Base-by-base conservation (phyloP, 2,888 invertebrate genomes). In the Chrysina gloriosa region DNA sequence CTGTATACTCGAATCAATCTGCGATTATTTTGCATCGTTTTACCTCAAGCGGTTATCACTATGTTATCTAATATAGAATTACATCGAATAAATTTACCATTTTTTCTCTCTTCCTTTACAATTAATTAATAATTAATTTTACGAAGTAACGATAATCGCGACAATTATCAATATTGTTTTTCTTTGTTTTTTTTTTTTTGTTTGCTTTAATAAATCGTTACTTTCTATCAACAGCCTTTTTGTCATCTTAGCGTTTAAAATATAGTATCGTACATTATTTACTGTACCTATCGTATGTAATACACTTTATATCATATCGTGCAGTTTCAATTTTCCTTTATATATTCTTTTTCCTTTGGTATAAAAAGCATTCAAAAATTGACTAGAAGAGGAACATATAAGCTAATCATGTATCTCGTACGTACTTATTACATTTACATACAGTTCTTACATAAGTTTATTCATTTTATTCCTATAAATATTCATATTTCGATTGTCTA, bases 361-460 rank as follows among this genome's bases (percentile, higher is more conserved):
- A 73, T 75, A 75, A 75, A 74, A 76, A 74, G 75, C 75, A 74
- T 74, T 27, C 21, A 77, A 75, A 77, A 77, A 79, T 79, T 79
- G 79, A 80, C 79, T 80, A 79, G 78, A 79, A 77, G 76, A 79
- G 78, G 78, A 80, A 80, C 77, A 75, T 74, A 79, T 74, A 77
- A n/a, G 4, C 31, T 45, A 45, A 19, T 47, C 19, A 14, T 31
- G 4, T 61, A 23, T 21, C 23, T 42, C 25, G 2, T 11, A 16
- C 11, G 7, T 61, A 23, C n/a, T 54, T 27, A 29, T 54, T 29
- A 3, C 29, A 21, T 61, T 23, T 61, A 47, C 21, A 47, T 19
- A 54, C n/a, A 54, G 7, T 31, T 34, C 4, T 9, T 11, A 52
- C n/a, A n/a, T n/a, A n/a, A n/a, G n/a, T n/a, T n/a, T n/a, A n/a